Evolutionary conservation across 1,140 invertebrate species (phyloP).

Genomic region (Magallana angulata): DNA sequence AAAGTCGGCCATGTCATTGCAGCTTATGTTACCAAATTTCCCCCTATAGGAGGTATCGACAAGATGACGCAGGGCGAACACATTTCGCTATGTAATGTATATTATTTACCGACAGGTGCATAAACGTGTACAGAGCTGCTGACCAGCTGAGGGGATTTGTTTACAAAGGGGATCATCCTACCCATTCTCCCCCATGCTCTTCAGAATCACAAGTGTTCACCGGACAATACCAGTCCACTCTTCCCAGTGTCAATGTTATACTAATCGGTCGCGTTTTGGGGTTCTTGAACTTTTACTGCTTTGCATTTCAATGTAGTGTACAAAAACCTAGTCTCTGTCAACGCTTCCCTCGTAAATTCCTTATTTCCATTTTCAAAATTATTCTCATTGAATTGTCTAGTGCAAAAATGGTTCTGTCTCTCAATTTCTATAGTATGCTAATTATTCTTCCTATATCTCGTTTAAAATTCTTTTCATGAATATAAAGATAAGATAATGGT

Average conservation of each 20-base stretch:
- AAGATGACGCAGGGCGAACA: background rate
- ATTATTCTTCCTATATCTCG: too few species aligned
- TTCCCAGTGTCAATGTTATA: background rate
- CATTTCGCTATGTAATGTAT: background rate
- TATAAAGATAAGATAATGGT: too few species aligned
- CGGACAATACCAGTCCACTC: background rate
- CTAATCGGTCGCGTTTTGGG: background rate
- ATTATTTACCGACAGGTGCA: background rate
- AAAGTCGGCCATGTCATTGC: background rate
- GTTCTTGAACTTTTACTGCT: background rate
- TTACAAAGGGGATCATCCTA: too few species aligned
- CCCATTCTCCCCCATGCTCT: too few species aligned
- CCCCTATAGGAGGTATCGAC: background rate
- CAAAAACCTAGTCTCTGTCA: background rate
- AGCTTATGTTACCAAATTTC: background rate
- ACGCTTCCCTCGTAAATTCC: background rate
- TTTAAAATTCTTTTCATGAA: too few species aligned
- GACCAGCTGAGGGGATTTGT: too few species aligned
- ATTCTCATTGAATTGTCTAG: too few species aligned
- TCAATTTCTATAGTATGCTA: too few species aligned
- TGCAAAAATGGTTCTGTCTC: too few species aligned
- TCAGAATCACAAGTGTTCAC: too few species aligned
- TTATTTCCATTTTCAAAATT: background rate
- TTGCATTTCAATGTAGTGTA: conserved; percentile 20
- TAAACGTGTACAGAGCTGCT: background rate